A percentile compares a stretch with the other conserved stretches of the same genome.
Evolutionary conservation across 30 jellyfish, hydroid and myxozoan species (phyloP).

Genomic region (Hydra vulgaris): DNA sequence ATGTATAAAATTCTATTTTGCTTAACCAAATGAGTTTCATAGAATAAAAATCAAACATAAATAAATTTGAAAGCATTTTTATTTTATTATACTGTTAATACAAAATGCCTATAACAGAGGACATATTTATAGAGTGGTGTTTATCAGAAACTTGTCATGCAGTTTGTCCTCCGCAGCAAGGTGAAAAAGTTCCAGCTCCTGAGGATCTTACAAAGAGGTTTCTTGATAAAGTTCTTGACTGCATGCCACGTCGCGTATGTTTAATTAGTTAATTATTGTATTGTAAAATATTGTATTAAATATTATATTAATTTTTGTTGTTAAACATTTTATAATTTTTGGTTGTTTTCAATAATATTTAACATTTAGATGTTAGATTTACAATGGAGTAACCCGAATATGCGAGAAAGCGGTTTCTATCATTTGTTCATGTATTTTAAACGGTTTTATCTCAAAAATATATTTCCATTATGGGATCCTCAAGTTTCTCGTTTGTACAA

Average conservation of each 20-base stretch:
- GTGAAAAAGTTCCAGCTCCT: constrained; percentile 70
- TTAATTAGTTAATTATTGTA: no score
- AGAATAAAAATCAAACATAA: no score
- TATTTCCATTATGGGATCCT: constrained; percentile 78
- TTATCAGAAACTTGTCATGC: constrained; percentile 51
- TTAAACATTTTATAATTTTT: no score
- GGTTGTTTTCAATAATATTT: no score
- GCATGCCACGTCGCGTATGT: constrained; percentile 75
- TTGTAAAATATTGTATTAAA: no score
- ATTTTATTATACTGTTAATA: no score
- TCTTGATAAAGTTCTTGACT: constrained; percentile 72
- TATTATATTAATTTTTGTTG: no score
- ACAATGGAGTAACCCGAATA: constrained; percentile 56
- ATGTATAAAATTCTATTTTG: no score
- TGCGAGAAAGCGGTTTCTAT: constrained; percentile 86
- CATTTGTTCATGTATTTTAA: constrained; percentile 61
- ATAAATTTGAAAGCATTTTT: no score
- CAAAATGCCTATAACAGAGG: not conserved
- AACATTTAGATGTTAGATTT: constrained; percentile 68
- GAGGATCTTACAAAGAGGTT: constrained; percentile 67
- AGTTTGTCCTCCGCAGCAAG: constrained; percentile 77
- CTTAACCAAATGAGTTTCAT: no score
- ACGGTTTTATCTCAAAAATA: constrained; percentile 60
- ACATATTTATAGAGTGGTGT: constrained; percentile 72
- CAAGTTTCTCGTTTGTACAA: constrained; percentile 32